phyloP scores from a whole-genome alignment of 2,797 vertebrate species.

The Cyclopterus lumpus region DNA sequence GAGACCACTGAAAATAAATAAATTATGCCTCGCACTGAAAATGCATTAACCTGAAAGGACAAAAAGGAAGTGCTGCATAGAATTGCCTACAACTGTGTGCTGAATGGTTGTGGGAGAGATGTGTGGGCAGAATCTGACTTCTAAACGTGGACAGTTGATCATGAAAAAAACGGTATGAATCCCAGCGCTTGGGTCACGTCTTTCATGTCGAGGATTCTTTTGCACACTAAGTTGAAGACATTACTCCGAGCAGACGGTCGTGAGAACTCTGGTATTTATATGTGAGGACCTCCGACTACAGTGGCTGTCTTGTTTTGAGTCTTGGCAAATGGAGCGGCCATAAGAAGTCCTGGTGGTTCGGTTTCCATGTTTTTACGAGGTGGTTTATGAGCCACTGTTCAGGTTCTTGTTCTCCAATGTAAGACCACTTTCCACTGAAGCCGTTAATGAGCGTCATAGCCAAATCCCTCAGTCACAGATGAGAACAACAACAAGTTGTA shows the following conservation, averaged over 20 bases:
- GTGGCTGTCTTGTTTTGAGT: conserved; percentile 40
- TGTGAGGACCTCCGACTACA: conserved; percentile 35
- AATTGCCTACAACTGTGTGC: conserved; percentile 40
- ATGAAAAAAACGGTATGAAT: not conserved
- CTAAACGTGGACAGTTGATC: conserved; percentile 11
- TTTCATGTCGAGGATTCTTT: not conserved
- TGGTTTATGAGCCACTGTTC: conserved; percentile 42
- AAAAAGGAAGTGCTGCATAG: conserved; percentile 55
- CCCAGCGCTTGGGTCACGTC: not conserved
- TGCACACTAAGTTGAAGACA: not conserved
- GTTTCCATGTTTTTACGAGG: conserved; percentile 46
- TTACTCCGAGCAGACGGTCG: not conserved
- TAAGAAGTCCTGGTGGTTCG: conserved; percentile 35
- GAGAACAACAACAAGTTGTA: conserved; percentile 23
- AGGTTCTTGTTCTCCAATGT: conserved; percentile 21
- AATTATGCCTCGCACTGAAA: conserved; percentile 57
- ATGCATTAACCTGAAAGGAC: conserved; percentile 72
- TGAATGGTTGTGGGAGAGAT: conserved; percentile 31
- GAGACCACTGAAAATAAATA: conserved; percentile 64
- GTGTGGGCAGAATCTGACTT: conserved; percentile 8
- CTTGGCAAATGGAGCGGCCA: conserved; percentile 30
- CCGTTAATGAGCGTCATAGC: conserved; percentile 15
- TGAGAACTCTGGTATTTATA: conserved; percentile 19
- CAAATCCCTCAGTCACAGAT: conserved; percentile 35
- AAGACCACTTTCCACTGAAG: conserved; percentile 2